Percentiles rank a stretch among this genome's conserved stretches.
These are phyloP conservation scores for Sycophila sp. DNA, from an alignment of 1,140 invertebrate genomes.

Conservation along the genomic window DNA sequence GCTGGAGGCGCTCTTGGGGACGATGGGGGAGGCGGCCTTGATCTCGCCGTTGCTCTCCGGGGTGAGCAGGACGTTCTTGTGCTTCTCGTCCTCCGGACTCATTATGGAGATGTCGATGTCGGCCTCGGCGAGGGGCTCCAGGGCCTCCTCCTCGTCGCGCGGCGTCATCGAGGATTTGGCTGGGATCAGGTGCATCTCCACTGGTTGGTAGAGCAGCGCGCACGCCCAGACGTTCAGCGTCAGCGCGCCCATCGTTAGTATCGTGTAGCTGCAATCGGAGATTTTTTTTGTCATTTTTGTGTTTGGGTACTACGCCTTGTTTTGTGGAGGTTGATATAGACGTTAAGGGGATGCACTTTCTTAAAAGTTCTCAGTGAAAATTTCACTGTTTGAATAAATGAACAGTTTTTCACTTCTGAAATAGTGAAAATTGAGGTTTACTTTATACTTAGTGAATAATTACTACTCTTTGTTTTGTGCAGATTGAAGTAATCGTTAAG, in stretches of 20 bases:
- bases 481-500: too few relatives aligned
- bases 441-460: too few relatives aligned
- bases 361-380: too few relatives aligned
- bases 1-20: conserved; percentile 68
- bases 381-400: too few relatives aligned
- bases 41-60: conserved; percentile 31
- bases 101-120: conserved; percentile 37
- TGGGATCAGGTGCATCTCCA: conserved; percentile 79
- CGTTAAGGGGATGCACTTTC: too few relatives aligned
- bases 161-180: conserved; percentile 52
- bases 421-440: too few relatives aligned
- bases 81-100: conserved; percentile 17
- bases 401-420: too few relatives aligned
- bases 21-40: conserved; percentile 41
- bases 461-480: too few relatives aligned
- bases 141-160: conserved; percentile 28
- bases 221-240: conserved; percentile 86
- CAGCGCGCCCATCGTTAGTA: conserved; percentile 84
- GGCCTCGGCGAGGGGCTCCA: conserved; percentile 35
- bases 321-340: too few relatives aligned
- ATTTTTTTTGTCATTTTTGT: too few relatives aligned
- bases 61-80: conserved; percentile 8
- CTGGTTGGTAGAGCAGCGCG: conserved; percentile 84
- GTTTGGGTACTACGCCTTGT: too few relatives aligned
- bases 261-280: conserved; percentile 75